Percentiles rank a stretch among this genome's conserved stretches.
Evolutionary conservation across 2,797 vertebrate species (phyloP).

Genomic region (Echeneis naucrates): DNA sequence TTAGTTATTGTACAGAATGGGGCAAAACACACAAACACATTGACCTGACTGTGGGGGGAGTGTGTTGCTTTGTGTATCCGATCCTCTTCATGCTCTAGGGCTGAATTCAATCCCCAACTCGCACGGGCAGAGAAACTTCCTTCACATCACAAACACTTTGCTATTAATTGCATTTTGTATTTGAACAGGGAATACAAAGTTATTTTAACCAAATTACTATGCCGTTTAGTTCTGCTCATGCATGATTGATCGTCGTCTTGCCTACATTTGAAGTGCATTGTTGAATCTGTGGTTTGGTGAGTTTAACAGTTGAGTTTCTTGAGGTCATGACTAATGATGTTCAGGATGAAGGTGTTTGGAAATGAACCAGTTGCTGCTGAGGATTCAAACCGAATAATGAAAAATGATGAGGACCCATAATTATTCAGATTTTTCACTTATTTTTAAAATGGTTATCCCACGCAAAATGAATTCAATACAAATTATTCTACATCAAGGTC

Average conservation of each 20-base stretch:
- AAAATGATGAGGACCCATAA: constrained; percentile 10
- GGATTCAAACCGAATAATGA: constrained; percentile 28
- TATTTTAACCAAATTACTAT: constrained; percentile 35
- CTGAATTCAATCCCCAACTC: constrained; percentile 20
- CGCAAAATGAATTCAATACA: constrained; percentile 15
- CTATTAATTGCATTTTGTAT: constrained; percentile 11
- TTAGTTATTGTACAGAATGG: constrained; percentile 55
- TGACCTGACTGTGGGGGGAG: constrained; percentile 37
- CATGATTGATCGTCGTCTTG: constrained; percentile 41
- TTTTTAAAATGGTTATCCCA: constrained; percentile 21
- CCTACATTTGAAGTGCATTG: constrained; percentile 30
- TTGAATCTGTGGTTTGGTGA: constrained; percentile 43
- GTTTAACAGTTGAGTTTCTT: constrained; percentile 42
- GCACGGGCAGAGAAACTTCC: constrained; percentile 24
- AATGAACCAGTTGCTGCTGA: constrained; percentile 29
- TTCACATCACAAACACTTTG: not conserved
- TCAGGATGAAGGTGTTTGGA: constrained; percentile 38
- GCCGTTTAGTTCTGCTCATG: constrained; percentile 37
- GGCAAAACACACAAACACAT: constrained; percentile 56
- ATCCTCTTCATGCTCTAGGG: constrained; percentile 42
- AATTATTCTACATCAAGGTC: constrained; percentile 27
- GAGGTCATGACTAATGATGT: constrained; percentile 37
- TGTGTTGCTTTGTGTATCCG: constrained; percentile 43
- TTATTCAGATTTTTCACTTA: not conserved
- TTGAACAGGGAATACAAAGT: constrained; percentile 29